Conservation (phyloP, 2,797 vertebrate genomes). For the Sebastes oblongus region DNA sequence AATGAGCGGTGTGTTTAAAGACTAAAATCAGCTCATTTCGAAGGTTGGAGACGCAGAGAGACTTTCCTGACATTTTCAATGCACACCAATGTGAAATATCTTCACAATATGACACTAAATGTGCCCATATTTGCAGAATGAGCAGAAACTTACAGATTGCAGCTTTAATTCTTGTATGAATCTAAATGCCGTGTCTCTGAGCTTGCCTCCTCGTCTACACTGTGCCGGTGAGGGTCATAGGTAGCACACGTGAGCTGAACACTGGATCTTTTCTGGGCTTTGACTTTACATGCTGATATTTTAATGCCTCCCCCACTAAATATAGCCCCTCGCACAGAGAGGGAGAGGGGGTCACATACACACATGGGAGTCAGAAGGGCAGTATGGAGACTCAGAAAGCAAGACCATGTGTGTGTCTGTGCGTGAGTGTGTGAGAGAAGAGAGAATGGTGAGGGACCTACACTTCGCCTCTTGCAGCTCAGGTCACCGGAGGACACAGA, state of each 20-base stretch:
- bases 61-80: background rate
- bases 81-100: background rate
- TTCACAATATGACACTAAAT: background rate
- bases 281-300: conserved; percentile 73
- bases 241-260: conserved; percentile 45
- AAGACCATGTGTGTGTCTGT: background rate
- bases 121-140: background rate
- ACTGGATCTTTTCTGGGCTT: conserved; percentile 54
- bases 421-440: background rate
- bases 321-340: conserved; percentile 54
- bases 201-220: background rate
- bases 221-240: conserved; percentile 23
- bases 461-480: background rate
- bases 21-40: background rate
- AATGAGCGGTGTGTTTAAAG: background rate
- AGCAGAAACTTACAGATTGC: background rate
- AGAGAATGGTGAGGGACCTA: background rate
- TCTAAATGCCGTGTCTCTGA: background rate
- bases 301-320: conserved; percentile 74
- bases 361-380: background rate
- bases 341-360: background rate
- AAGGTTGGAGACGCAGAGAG: background rate
- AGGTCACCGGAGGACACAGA: conserved; percentile 38
- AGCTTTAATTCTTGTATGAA: background rate
- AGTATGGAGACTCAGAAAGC: conserved; percentile 9